Base-by-base conservation (phyloP, 2,797 vertebrate genomes). In the Intellagama lesueurii region DNA sequence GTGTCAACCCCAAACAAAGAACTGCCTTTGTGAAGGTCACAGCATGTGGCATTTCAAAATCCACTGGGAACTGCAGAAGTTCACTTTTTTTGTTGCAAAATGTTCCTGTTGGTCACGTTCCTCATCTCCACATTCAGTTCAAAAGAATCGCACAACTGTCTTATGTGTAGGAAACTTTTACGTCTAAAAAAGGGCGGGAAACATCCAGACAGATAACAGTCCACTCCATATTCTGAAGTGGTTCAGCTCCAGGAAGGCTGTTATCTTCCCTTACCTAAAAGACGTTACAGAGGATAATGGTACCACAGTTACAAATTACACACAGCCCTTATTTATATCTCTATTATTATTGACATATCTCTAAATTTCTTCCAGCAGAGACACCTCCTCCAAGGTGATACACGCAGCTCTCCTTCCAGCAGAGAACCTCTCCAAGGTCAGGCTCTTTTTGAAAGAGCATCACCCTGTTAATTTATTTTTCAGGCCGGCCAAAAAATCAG, bases 1-100 rank as follows among this genome's bases (percentile, higher is more conserved):
- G 22, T 89, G n/a, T 89, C 86, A 90, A 90, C 81, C 90, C 79
- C 90, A 78, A 82, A 68, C 78, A 40, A 44, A 22, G 60, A 28
- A 32, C 89, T 5, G 91, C 91, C 92, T 93, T 86, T 72, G 85
- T 88, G 84, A 86, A 85, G 91, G 69, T 30, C 32, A 60, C 8
- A 47, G 81, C 0, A 7, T 16, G 81, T 9, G 35, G 80, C 40
- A 1, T 73, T 2, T 9, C 64, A 76, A 1, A 90, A 47, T 32
- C 40, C 30, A 49, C 56, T 24, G 0, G 35, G 35, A 76, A 22
- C 35, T 40, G 73, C n/a, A 73, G 73, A 76, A 76, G 40, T 4
- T 16, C 70, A 73, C 66, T 78, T 8, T 0, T 56, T 56, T 0
- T 68, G 40, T 17, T 4, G 40, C 76, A 78, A 72, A 76, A 84